Conservation (phyloP, 2,797 vertebrate species). For the Trematomus bernacchii region DNA sequence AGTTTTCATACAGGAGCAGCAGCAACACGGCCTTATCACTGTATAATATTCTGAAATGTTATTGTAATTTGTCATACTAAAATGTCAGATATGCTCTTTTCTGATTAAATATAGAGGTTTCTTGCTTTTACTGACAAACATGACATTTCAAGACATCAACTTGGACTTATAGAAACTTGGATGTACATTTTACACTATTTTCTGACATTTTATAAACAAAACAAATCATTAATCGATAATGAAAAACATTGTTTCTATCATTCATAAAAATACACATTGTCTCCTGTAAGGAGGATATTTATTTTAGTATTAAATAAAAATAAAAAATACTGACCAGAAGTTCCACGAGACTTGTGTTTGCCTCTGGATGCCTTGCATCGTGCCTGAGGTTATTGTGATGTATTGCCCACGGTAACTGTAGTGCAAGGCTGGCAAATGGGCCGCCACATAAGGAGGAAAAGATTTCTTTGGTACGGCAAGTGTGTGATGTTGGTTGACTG, state of each 20-base stretch:
- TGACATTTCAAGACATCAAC: too few species aligned
- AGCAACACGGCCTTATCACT: not conserved
- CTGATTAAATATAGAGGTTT: too few species aligned
- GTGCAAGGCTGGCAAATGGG: slow-evolving; percentile 82
- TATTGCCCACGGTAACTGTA: slow-evolving; percentile 88
- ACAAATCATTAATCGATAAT: too few species aligned
- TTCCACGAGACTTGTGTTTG: slow-evolving; percentile 90
- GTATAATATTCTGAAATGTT: not conserved
- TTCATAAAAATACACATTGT: not conserved
- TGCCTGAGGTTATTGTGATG: slow-evolving; percentile 84
- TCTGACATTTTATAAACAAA: too few species aligned
- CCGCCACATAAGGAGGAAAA: slow-evolving; percentile 86
- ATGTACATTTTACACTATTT: too few species aligned
- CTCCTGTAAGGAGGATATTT: not conserved
- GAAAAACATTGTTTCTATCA: too few species aligned
- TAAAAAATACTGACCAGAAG: slow-evolving; percentile 90
- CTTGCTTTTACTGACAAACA: too few species aligned
- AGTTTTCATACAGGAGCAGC: not conserved
- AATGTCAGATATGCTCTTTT: too few species aligned
- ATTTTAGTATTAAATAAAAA: not conserved
- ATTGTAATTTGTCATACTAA: too few species aligned
- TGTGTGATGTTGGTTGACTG: slow-evolving; percentile 76
- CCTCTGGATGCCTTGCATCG: slow-evolving; percentile 80
- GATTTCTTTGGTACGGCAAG: slow-evolving; percentile 90
- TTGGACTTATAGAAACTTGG: too few species aligned